Percentiles rank a stretch among this genome's conserved stretches.
These are phyloP conservation scores for Gonocerus acuteangulatus DNA, from an alignment of 2,888 invertebrate genomes.

Conservation along the genomic window DNA sequence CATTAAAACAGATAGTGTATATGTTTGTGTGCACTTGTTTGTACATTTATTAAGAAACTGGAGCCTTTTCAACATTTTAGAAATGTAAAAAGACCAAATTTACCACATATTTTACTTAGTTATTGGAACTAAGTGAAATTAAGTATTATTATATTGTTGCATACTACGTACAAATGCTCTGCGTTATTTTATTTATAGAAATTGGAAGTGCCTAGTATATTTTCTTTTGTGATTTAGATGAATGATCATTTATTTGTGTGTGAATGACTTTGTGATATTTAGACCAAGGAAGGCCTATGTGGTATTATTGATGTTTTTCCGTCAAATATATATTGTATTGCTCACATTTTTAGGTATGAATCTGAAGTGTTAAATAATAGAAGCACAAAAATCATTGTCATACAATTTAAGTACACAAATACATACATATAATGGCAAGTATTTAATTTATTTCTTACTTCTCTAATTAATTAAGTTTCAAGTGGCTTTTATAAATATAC, in stretches of 20 bases:
- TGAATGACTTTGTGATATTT: constrained; percentile 32
- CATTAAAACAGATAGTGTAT: background rate
- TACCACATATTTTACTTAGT: constrained; percentile 22
- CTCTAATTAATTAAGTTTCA: too few relatives aligned
- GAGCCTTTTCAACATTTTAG: constrained; percentile 20
- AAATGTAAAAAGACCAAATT: constrained; percentile 24
- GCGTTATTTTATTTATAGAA: constrained; percentile 31
- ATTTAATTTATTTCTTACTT: constrained; percentile 2
- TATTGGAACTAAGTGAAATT: constrained; percentile 13
- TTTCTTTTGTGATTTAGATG: constrained; percentile 17
- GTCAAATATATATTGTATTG: constrained; percentile 21
- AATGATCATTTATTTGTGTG: constrained; percentile 23
- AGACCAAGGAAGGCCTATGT: constrained; percentile 32
- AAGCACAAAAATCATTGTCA: constrained; percentile 17
- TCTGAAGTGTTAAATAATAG: constrained; percentile 14
- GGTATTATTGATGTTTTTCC: constrained; percentile 25
- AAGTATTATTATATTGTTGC: constrained; percentile 21
- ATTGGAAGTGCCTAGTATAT: constrained; percentile 36
- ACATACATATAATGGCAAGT: background rate
- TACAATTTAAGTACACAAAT: constrained; percentile 15
- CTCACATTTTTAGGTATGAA: constrained; percentile 23
- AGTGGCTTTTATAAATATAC: too few relatives aligned
- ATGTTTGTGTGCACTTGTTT: background rate
- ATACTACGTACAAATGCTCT: constrained; percentile 21
- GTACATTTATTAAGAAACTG: background rate